Evolutionary conservation across 2,113 vertebrate species (phyloP).

Genomic region (Sceloporus undulatus): DNA sequence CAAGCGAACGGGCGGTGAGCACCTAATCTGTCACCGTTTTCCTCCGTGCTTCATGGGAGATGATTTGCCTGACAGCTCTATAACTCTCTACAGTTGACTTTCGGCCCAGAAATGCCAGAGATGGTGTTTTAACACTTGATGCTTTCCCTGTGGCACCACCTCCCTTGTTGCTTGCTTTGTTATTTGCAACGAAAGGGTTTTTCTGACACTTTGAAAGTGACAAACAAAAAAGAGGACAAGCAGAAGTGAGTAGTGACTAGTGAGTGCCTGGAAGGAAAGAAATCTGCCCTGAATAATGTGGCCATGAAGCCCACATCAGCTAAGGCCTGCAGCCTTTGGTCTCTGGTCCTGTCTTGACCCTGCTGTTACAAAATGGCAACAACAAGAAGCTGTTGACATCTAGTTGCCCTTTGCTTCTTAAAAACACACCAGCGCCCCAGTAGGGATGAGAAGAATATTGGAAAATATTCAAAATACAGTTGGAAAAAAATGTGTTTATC

Average conservation of each 20-base stretch:
- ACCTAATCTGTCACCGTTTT: constrained; percentile 74
- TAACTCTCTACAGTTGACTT: constrained; percentile 82
- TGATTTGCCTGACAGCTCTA: constrained; percentile 74
- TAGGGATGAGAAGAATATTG: background rate
- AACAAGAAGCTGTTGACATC: background rate
- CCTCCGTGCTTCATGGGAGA: constrained; percentile 76
- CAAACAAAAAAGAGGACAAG: background rate
- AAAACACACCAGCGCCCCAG: background rate
- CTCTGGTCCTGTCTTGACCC: no score
- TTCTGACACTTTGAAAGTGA: background rate
- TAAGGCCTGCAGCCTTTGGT: accelerated
- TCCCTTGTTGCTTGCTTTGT: constrained; percentile 54
- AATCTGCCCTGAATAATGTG: background rate
- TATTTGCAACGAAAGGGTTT: constrained; percentile 13
- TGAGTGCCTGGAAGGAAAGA: background rate
- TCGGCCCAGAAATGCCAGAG: constrained; percentile 71
- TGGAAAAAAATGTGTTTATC: no score
- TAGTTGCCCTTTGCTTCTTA: background rate
- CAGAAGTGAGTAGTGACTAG: background rate
- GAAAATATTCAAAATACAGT: background rate
- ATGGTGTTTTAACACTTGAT: constrained; percentile 60
- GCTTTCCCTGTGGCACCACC: constrained; percentile 65
- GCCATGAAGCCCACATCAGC: no score
- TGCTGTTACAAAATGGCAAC: no score
- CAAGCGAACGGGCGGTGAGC: constrained; percentile 19